phyloP scores from a whole-genome alignment of 2,797 vertebrate species.

The Channa striata region DNA sequence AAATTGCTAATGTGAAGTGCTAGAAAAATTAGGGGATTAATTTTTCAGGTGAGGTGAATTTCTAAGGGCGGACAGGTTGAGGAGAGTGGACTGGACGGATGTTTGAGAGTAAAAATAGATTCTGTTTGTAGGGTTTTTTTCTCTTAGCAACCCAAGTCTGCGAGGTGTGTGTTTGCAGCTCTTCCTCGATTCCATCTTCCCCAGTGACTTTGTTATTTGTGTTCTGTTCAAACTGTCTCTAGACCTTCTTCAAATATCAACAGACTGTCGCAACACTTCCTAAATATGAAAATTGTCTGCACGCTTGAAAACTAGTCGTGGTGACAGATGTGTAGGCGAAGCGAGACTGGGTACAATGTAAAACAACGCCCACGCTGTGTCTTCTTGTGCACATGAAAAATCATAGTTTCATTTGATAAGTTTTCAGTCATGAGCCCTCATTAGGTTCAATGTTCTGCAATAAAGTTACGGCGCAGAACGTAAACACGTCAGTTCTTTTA shows the following conservation, averaged over 20 bases:
- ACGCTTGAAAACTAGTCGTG: conserved; percentile 13
- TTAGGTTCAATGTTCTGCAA: not conserved
- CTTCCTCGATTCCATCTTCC: conserved; percentile 13
- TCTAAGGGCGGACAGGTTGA: conserved; percentile 31
- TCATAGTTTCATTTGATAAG: conserved; percentile 5
- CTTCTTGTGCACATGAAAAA: conserved; percentile 9
- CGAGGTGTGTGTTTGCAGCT: conserved; percentile 3
- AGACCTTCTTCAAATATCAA: conserved; percentile 8
- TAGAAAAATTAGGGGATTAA: conserved; percentile 31
- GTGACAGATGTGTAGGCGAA: conserved; percentile 38
- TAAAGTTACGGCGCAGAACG: not conserved
- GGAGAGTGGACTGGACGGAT: not conserved
- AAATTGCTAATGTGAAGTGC: conserved; percentile 45
- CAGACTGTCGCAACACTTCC: conserved; percentile 5
- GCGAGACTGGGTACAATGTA: conserved; percentile 2
- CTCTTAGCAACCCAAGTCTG: conserved; percentile 9
- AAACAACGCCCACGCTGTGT: conserved; percentile 25
- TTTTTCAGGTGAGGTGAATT: conserved; percentile 39
- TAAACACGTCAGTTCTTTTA: not conserved
- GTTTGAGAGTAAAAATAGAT: conserved; percentile 6
- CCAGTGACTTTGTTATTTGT: not conserved
- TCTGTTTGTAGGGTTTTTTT: conserved; percentile 28
- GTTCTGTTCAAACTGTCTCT: conserved; percentile 1
- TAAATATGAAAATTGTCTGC: conserved; percentile 22
- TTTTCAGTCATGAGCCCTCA: conserved; percentile 9